These are phyloP conservation scores for Ephialtes manifestator DNA, from an alignment of 2,888 invertebrate species.

Conservation along the genomic window DNA sequence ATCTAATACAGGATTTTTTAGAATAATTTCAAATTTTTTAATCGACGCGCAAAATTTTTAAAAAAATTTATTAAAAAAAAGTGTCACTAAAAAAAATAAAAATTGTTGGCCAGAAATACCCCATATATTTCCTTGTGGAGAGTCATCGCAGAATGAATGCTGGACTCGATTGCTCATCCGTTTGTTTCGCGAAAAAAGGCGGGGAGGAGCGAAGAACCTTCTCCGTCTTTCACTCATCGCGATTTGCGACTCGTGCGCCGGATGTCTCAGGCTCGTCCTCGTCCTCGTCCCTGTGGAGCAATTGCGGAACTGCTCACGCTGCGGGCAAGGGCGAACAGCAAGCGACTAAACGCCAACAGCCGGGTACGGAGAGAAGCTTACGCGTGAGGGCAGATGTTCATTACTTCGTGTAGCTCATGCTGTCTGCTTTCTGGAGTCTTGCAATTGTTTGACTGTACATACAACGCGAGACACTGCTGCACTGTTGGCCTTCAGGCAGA, in stretches of 20 bases:
- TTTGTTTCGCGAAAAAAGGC: not conserved
- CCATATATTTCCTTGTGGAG: not conserved
- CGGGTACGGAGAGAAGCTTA: constrained; percentile 8
- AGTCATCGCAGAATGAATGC: not conserved
- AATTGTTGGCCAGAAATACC: too few species aligned
- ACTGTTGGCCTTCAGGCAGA: constrained; percentile 1
- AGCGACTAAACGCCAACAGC: constrained; percentile 17
- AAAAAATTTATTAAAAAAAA: too few species aligned
- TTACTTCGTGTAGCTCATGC: constrained; percentile 36
- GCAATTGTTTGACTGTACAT: constrained; percentile 22
- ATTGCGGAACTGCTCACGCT: constrained; percentile 32
- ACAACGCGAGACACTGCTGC: not conserved
- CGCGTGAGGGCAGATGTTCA: constrained; percentile 65
- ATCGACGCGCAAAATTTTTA: too few species aligned
- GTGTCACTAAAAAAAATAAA: too few species aligned
- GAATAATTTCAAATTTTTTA: too few species aligned
- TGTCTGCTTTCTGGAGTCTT: constrained; percentile 38
- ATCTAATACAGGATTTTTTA: too few species aligned
- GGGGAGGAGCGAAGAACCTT: not conserved
- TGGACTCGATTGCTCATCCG: not conserved
- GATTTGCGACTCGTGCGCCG: constrained; percentile 18
- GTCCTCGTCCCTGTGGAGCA: constrained; percentile 16
- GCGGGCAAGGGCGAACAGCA: constrained; percentile 31
- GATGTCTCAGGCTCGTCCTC: constrained; percentile 18
- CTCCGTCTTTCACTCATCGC: constrained; percentile 17